These are phyloP conservation scores for Petrocephalus schoutedeni DNA, from an alignment of 2,797 vertebrate species.

Conservation along the genomic window DNA sequence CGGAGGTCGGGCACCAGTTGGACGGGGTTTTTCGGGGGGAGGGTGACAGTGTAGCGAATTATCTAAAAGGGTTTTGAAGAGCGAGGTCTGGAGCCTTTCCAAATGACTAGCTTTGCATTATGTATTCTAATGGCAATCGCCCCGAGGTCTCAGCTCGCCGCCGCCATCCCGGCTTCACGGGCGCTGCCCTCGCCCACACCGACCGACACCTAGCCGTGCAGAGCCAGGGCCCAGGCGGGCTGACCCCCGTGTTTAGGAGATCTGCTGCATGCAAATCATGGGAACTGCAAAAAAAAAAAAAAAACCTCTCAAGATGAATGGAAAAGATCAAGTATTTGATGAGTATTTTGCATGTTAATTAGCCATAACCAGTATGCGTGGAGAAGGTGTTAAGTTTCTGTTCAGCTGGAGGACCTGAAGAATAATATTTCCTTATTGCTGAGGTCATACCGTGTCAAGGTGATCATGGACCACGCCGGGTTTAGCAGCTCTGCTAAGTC, in stretches of 20 bases:
- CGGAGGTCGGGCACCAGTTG: slow-evolving; percentile 51
- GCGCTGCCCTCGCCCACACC: slow-evolving; percentile 56
- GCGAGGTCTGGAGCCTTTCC: slow-evolving; percentile 65
- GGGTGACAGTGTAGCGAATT: slow-evolving; percentile 46
- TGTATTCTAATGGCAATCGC: slow-evolving; percentile 53
- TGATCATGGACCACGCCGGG: slow-evolving; percentile 27
- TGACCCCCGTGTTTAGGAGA: background rate
- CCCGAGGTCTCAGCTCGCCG: slow-evolving; percentile 39
- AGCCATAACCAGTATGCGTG: background rate
- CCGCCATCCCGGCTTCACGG: slow-evolving; percentile 38
- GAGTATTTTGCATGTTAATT: slow-evolving; percentile 10
- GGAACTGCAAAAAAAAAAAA: background rate
- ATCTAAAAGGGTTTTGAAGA: slow-evolving; percentile 62
- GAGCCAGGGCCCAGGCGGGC: background rate
- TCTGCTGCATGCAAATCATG: background rate
- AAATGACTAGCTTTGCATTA: slow-evolving; percentile 60
- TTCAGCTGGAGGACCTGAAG: slow-evolving; percentile 6
- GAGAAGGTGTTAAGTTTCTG: background rate
- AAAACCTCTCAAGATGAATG: background rate
- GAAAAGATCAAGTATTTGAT: background rate
- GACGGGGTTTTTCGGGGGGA: slow-evolving; percentile 37
- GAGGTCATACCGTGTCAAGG: background rate
- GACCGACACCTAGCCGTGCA: slow-evolving; percentile 18
- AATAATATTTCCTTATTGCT: slow-evolving; percentile 26
- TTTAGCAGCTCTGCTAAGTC: slow-evolving; percentile 25